phyloP scores from a whole-genome alignment of 2,888 invertebrate species.

The Parapristionchus giblindavisi region DNA sequence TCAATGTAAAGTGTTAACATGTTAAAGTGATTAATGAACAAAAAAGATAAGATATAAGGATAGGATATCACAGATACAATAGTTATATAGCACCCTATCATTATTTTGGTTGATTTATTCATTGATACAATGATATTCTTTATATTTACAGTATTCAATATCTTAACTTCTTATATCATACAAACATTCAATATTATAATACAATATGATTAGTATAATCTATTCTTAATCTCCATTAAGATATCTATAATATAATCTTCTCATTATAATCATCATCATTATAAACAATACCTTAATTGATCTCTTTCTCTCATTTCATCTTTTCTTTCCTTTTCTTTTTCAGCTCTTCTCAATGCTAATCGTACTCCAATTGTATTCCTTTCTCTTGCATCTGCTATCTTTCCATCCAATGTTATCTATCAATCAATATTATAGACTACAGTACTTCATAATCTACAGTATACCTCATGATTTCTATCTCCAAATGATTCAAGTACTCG shows the following conservation, averaged over 20 bases:
- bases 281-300: too few relatives aligned
- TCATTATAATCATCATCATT: too few relatives aligned
- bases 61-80: too few relatives aligned
- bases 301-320: neutral
- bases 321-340: conserved; percentile 72
- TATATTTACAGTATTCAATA: neutral
- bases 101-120: too few relatives aligned
- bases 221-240: neutral
- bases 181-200: neutral
- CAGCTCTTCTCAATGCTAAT: conserved; percentile 85
- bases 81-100: neutral
- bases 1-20: too few relatives aligned
- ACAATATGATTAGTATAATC: neutral
- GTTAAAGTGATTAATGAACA: too few relatives aligned
- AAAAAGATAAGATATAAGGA: too few relatives aligned
- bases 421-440: neutral
- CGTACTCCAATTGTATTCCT: conserved; percentile 89
- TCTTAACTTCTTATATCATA: neutral
- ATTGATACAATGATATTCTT: neutral
- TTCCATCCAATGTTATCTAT: conserved; percentile 83
- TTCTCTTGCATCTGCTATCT: conserved; percentile 85
- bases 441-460: neutral
- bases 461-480: conserved; percentile 80
- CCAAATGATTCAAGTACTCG: conserved; percentile 88
- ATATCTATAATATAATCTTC: too few relatives aligned